Evolutionary conservation across 2,888 invertebrate genomes (phyloP), one percentile per base, ranked within the genome.

Genomic region (Charanyca ferruginea): DNA sequence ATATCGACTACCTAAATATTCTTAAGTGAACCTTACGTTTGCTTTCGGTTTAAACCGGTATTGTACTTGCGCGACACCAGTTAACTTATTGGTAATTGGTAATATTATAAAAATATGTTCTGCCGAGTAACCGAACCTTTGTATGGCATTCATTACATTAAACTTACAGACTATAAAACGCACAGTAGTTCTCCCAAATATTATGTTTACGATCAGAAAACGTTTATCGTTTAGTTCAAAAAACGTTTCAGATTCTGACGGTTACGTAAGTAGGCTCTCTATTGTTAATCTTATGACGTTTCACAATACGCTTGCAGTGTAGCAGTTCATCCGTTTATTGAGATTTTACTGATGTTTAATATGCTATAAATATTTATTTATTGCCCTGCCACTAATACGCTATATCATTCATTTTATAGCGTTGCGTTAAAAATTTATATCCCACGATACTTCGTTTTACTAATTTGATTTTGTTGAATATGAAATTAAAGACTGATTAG

Each of bases 351-450:
- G 88, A 89, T 89, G 86, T 92, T 92, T 93, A 92, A 94, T 93
- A 92, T 86, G 90, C 91, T 86, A 92, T 94, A 94, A 94, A 94
- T 93, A 87, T 90, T 86, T 91, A 92, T 94, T 94, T 94, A 94
- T 93, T 85, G 85, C 89, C 80, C 78, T 81, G 83, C 83, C 88
- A 87, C 92, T 93, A 93, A 93, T 93, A 91, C 87, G 90, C 89
- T 87, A 92, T 93, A 93, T 90, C 90, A 88, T 91, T 89, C 89
- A 86, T 90, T 94, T 93, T 94, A 93, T 92, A 87, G 86, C 91
- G 84, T 84, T 83, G 80, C 85, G 81, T 87, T 87, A 84, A 85
- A 89, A 91, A 91, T 93, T 92, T 93, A 93, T 92, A 86, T 87
- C 88, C 86, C 82, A 86, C 84, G 86, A 87, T 87, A 89, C 87